Evolutionary conservation across 1,140 invertebrate genomes (phyloP).

Genomic region (Achatina immaculata): DNA sequence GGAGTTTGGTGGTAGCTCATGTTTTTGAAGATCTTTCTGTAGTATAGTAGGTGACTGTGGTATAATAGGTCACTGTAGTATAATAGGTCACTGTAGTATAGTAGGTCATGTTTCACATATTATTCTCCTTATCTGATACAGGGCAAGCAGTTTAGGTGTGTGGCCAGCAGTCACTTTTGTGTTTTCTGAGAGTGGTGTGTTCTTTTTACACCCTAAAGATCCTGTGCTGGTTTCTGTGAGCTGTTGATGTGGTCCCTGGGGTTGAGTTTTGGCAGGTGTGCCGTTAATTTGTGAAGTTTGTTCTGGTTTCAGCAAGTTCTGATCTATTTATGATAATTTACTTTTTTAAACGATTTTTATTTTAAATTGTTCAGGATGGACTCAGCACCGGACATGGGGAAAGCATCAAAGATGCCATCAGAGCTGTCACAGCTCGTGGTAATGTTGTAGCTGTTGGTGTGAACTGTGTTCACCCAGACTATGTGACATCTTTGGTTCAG

Average conservation of each 20-base stretch:
- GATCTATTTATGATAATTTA: neutral
- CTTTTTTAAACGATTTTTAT: neutral
- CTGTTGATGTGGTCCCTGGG: too few species aligned
- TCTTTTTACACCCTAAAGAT: neutral
- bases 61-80: too few species aligned
- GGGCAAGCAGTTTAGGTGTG: neutral
- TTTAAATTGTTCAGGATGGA: slow-evolving; percentile 62
- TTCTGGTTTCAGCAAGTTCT: neutral
- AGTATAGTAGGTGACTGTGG: too few species aligned
- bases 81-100: too few species aligned
- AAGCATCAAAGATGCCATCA: slow-evolving; percentile 77
- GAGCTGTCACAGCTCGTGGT: slow-evolving; percentile 73
- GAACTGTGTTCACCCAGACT: slow-evolving; percentile 83
- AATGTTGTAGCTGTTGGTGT: slow-evolving; percentile 86
- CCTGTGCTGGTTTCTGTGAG: neutral
- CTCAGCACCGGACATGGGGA: slow-evolving; percentile 76
- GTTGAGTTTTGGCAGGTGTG: too few species aligned
- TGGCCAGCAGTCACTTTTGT: neutral
- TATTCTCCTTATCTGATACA: too few species aligned
- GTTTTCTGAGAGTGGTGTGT: neutral
- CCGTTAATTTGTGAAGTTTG: neutral
- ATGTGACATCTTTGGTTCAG: slow-evolving; percentile 75
- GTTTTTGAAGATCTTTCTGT: too few species aligned
- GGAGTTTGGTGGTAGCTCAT: too few species aligned
- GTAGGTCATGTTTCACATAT: too few species aligned